Evolutionary conservation across 2,797 vertebrate genomes (phyloP), one percentile per base, ranked within the genome.

Genomic region (Molossus molossus): DNA sequence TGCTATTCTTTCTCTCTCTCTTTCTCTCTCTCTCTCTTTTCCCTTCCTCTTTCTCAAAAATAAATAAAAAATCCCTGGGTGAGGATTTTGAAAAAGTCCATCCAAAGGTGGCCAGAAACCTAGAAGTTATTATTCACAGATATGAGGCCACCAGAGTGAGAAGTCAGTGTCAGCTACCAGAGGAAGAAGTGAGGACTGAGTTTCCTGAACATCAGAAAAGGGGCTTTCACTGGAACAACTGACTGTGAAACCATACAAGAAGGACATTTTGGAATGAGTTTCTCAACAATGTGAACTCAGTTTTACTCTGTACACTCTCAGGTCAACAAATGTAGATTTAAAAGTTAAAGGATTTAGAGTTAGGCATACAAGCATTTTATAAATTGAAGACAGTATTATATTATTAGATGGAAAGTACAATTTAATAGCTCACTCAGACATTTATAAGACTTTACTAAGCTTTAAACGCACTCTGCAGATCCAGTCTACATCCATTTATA

Each of bases 381-480:
- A 95, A 96, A 94, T 90, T 58, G 88, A 90, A 94, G 70, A 40
- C 37, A 50, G 55, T 87, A 65, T 91, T 89, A 92, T n/a, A 88
- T 90, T 83, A 93, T 94, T 92, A 92, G 75, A 76, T 83, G 29
- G 81, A 50, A 95, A 92, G 60, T 94, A 92, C 48, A 95, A 91
- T 64, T 84, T 97, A 75, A 87, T 77, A 73, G 50, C 84, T 94
- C 88, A 83, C 25, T 90, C 82, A 91, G 86, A 95, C 75, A 77
- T 81, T 94, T 92, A 80, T 95, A 92, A 95, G 88, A 94, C 53
- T 92, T 90, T 92, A 90, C 75, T 85, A 57, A 94, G 48, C 65
- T 93, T 50, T 95, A 84, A 95, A 95, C 3, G 29, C 23, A 58
- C 72, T 85, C 75, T 96, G 33, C 70, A 87, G 83, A 92, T 93